Evolutionary conservation across 2,113 vertebrate species (phyloP), one percentile per base, ranked within the genome.

Genomic region (Siphamia tubifer): DNA sequence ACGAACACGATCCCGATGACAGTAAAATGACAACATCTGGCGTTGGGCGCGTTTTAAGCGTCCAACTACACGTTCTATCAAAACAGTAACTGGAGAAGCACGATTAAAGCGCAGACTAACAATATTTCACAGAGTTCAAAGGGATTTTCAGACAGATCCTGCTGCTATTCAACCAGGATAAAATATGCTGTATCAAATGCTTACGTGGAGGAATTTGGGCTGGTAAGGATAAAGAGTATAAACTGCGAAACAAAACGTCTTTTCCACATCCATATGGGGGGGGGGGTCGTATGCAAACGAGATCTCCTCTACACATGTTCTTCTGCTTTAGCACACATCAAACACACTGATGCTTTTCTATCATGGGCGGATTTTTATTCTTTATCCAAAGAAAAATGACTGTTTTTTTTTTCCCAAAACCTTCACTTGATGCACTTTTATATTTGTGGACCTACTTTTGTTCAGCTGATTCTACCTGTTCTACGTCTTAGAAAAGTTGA

Each of bases 71-170:
- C 58, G 75, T 13, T 49, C 68, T 72, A 70, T 81, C 63, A 73
- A 69, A 79, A 75, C 64, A 65, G 74, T 64, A 76, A 75, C 64
- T 9, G 36, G 55, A 66, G 53, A 80, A 62, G 31, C 5, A 43
- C 67, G 77, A 83, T 79, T 82, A 60, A 67, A 85, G 51, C 49
- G 31, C 32, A 65, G 68, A 68, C 39, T 28, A 71, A 15, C 72
- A 80, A 67, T 84, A 80, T 73, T 80, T 73, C 38, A 83, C 43
- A 63, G 19, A 74, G 24, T 73, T 82, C 75, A 77, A 82, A 79
- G 42, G 39, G 75, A 77, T 68, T 65, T 74, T 25, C 53, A 42
- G 21, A 17, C 66, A 68, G 63, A 78, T 82, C 56, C 27, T 31
- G 48, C 58, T 58, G 65, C 25, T 72, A 16, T 54, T 69, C 47